Evolutionary conservation across 2,888 invertebrate species (phyloP).

Genomic region (Nipponacmea schrenckii): DNA sequence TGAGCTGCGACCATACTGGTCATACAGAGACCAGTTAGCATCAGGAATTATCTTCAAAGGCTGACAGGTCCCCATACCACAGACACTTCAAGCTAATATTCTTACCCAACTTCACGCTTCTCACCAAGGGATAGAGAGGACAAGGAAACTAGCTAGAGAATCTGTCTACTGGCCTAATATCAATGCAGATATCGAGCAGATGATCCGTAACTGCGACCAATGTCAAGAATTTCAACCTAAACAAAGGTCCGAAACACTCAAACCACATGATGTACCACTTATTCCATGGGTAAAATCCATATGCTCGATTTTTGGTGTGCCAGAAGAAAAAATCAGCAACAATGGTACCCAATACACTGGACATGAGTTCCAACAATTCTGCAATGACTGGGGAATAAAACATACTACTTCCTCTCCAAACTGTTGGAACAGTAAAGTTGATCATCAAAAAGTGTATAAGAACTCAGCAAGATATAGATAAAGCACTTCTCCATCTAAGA

Average conservation of each 20-base stretch:
- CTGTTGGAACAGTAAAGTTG: slow-evolving; percentile 13
- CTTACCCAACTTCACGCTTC: slow-evolving; percentile 22
- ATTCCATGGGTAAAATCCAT: slow-evolving; percentile 21
- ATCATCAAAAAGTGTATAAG: slow-evolving; percentile 9
- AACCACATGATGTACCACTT: slow-evolving; percentile 21
- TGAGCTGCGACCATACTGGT: slow-evolving; percentile 20
- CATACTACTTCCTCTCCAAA: slow-evolving; percentile 8
- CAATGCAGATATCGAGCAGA: slow-evolving; percentile 25
- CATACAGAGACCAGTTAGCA: slow-evolving; percentile 22
- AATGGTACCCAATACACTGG: slow-evolving; percentile 10
- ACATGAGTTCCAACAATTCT: slow-evolving; percentile 5
- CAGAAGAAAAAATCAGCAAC: slow-evolving; percentile 8
- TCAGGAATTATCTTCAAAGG: slow-evolving; percentile 28
- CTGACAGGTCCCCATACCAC: slow-evolving; percentile 22
- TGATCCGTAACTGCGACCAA: background rate
- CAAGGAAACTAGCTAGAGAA: slow-evolving; percentile 19
- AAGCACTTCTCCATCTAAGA: slow-evolving; percentile 10
- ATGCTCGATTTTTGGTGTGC: slow-evolving; percentile 12
- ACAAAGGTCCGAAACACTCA: slow-evolving; percentile 13
- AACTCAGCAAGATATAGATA: background rate
- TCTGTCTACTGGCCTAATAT: slow-evolving; percentile 28
- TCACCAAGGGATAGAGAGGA: slow-evolving; percentile 25
- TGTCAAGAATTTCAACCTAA: slow-evolving; percentile 19
- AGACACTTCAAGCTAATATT: slow-evolving; percentile 14
- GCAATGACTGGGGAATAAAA: background rate